Base-by-base conservation (phyloP, 2,888 invertebrate genomes). In the Mesorhabditis spiculigera region DNA sequence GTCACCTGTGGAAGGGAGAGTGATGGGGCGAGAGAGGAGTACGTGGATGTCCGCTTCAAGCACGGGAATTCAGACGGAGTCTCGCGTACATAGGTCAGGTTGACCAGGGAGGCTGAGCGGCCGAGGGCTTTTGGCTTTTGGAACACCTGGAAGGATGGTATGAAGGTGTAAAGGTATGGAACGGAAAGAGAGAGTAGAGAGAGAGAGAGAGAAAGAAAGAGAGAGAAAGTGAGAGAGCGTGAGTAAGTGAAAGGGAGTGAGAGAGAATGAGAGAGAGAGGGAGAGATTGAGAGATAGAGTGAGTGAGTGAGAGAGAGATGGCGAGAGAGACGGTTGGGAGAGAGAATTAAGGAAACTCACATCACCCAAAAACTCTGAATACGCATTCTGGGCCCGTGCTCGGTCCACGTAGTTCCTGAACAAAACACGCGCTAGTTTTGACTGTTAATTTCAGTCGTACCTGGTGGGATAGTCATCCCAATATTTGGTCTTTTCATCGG, bases 1-100 rank as follows among this genome's bases (percentile, higher is more conserved):
- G n/a, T n/a, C n/a, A 77, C 78, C 78, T 75, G 78, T 5, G 79
- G 79, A 45, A 82, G 73, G 0, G 82, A 83, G 42, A 82, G 78
- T 5, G 85, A 86, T 63, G 85, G 85, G 58, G 84, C 83, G 68
- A 85, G 73, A 5, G 81, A 78, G 43, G 82, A 83, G 16, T 82
- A 79, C n/a, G 84, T 81, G 43, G 77, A 75, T 28, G 78, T 72
- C 41, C 66, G 68, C 4, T 68, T 71, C 50, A 80, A 78, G 5
- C 65, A 66, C 45, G 79, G 79, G 66, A 68, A 78, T 63, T 80
- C 77, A 71, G 75, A 67, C 44, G 76, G 69, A 5, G 77, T 71
- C 69, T 81, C 82, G 66, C 75, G 76, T 70, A 83, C 74, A 71
- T 84, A 86, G 58, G 85, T 85, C 72, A 85, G 70, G 69, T 85